phyloP scores from a whole-genome alignment of 1,140 invertebrate genomes.

The Diachasma alloeum region DNA sequence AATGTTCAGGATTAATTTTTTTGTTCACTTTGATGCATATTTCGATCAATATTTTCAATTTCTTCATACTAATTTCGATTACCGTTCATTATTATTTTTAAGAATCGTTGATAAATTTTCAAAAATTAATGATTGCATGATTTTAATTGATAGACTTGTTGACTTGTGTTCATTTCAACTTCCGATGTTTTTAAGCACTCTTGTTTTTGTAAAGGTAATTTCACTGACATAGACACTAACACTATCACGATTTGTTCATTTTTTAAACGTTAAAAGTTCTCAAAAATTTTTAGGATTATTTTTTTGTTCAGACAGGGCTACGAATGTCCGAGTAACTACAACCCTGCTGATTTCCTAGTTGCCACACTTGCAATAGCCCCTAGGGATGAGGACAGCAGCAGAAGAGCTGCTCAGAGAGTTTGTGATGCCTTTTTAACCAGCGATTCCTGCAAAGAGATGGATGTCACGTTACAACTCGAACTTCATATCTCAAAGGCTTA shows the following conservation, averaged over 20 bases:
- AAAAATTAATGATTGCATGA: too few species aligned
- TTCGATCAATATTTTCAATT: too few species aligned
- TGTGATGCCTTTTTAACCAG: constrained; percentile 83
- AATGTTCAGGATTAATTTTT: too few species aligned
- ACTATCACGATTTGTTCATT: neutral
- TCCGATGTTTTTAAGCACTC: too few species aligned
- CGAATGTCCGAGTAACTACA: constrained; percentile 82
- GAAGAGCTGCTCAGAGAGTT: constrained; percentile 73
- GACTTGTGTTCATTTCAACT: too few species aligned
- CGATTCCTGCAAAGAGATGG: constrained; percentile 77
- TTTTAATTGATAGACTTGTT: too few species aligned
- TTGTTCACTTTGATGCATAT: too few species aligned
- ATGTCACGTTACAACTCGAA: constrained; percentile 74
- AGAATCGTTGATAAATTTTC: too few species aligned
- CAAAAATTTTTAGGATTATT: constrained; percentile 14
- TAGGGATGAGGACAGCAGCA: constrained; percentile 74
- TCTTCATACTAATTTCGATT: too few species aligned
- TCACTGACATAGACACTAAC: neutral
- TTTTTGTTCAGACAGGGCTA: constrained; percentile 73
- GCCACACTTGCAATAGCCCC: constrained; percentile 83
- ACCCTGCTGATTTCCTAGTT: constrained; percentile 93
- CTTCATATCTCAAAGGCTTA: constrained; percentile 68
- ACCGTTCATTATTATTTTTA: too few species aligned
- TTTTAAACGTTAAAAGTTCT: neutral
- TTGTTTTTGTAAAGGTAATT: too few species aligned